phyloP scores from a whole-genome alignment of 2,888 invertebrate genomes.

The Xestoiulus laeticollis region DNA sequence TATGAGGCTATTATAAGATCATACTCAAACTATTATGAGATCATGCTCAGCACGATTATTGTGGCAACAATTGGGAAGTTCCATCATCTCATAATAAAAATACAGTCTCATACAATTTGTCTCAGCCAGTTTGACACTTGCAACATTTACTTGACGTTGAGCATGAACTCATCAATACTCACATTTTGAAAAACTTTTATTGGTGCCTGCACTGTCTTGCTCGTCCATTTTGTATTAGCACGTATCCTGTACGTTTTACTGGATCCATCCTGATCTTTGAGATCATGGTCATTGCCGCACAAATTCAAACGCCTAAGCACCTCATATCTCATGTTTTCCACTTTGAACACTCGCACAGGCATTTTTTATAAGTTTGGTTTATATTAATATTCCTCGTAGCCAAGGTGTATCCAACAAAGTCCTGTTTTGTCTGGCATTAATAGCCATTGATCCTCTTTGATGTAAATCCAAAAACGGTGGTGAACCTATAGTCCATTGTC shows the following conservation, averaged over 20 bases:
- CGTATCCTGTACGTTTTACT: conserved; percentile 28
- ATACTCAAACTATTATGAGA: too few species aligned
- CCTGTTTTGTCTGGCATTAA: not conserved
- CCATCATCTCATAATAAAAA: too few species aligned
- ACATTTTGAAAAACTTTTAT: conserved; percentile 22
- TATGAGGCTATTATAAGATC: too few species aligned
- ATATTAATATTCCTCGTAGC: not conserved
- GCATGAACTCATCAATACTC: not conserved
- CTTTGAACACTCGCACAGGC: conserved; percentile 48
- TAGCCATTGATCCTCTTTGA: not conserved
- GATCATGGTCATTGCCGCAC: not conserved
- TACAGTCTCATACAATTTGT: too few species aligned
- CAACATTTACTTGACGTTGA: not conserved
- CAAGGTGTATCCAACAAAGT: not conserved
- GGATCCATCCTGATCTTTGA: not conserved
- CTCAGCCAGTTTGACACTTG: too few species aligned
- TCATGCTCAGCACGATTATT: too few species aligned
- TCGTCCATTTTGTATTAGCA: not conserved
- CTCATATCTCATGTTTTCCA: conserved; percentile 44
- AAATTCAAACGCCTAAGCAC: conserved; percentile 29
- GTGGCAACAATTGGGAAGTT: too few species aligned
- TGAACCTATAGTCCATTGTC: not conserved
- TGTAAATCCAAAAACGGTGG: not conserved
- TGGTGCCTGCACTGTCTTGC: not conserved
- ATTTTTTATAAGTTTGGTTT: not conserved